Evolutionary conservation across 2,888 invertebrate genomes (phyloP).

Genomic region (Cenopis cana): DNA sequence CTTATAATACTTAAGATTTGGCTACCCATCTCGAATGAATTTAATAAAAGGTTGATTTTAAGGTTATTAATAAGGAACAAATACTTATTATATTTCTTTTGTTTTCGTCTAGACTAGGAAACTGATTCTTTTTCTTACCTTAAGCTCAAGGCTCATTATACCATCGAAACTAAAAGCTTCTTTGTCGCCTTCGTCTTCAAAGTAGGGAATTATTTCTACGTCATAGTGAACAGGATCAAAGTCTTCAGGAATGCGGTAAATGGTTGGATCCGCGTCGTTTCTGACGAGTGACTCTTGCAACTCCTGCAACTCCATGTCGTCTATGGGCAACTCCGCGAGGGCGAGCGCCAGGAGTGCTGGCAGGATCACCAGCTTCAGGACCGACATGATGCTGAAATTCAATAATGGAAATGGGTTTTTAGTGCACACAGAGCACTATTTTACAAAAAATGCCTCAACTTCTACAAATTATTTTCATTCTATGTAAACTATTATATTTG

Average conservation of each 20-base stretch:
- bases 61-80: too few species aligned
- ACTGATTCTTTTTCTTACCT: constrained; percentile 58
- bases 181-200: constrained; percentile 64
- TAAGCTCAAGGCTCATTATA: constrained; percentile 66
- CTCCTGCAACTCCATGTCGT: constrained; percentile 55
- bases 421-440: too few species aligned
- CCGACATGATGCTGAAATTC: constrained; percentile 60
- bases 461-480: too few species aligned
- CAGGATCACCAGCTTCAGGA: constrained; percentile 56
- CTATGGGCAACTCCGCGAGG: constrained; percentile 66
- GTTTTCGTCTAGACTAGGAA: too few species aligned
- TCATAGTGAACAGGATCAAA: constrained; percentile 82
- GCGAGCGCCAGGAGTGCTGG: constrained; percentile 59
- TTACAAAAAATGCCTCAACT: too few species aligned
- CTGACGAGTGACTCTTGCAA: constrained; percentile 39
- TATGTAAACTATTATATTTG: too few species aligned
- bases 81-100: too few species aligned
- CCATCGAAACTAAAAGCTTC: constrained; percentile 80
- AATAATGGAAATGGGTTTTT: background rate
- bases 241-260: constrained; percentile 71
- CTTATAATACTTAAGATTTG: background rate
- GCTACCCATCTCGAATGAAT: too few species aligned
- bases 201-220: constrained; percentile 82
- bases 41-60: too few species aligned
- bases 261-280: constrained; percentile 51